These are phyloP conservation scores for Xestia xanthographa DNA, from an alignment of 2,888 invertebrate genomes.

Conservation along the genomic window DNA sequence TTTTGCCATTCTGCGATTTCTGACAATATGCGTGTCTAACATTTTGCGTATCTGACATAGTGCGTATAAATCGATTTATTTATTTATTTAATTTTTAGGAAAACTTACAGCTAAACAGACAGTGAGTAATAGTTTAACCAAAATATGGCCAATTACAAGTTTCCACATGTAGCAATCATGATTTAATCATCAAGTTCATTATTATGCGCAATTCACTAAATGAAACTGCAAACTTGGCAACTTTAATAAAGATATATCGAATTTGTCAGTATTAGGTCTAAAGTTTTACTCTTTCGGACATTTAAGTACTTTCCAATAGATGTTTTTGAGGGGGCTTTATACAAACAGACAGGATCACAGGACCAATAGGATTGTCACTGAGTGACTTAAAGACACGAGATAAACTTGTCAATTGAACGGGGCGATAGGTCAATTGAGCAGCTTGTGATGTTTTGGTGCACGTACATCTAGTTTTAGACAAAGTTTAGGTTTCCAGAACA, in stretches of 20 bases:
- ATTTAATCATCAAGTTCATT: background rate
- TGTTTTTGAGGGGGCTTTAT: background rate
- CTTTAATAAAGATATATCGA: background rate
- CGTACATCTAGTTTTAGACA: background rate
- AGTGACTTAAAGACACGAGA: background rate
- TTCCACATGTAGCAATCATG: no score
- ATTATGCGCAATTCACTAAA: background rate
- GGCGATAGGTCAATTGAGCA: constrained; percentile 17
- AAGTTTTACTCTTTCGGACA: background rate
- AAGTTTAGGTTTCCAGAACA: background rate
- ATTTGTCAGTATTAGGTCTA: background rate
- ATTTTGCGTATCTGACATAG: no score
- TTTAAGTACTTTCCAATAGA: background rate
- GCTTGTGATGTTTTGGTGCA: background rate
- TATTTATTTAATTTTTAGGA: no score
- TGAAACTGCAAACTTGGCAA: background rate
- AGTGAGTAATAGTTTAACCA: no score
- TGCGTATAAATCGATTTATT: no score
- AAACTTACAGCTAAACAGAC: no score
- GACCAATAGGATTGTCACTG: background rate
- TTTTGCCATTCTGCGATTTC: no score
- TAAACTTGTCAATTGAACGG: constrained; percentile 10
- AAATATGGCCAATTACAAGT: no score
- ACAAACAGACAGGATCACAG: no score
- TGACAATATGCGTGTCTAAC: no score